Base-by-base conservation (phyloP, 2,797 vertebrate species). In the Echeneis naucrates region DNA sequence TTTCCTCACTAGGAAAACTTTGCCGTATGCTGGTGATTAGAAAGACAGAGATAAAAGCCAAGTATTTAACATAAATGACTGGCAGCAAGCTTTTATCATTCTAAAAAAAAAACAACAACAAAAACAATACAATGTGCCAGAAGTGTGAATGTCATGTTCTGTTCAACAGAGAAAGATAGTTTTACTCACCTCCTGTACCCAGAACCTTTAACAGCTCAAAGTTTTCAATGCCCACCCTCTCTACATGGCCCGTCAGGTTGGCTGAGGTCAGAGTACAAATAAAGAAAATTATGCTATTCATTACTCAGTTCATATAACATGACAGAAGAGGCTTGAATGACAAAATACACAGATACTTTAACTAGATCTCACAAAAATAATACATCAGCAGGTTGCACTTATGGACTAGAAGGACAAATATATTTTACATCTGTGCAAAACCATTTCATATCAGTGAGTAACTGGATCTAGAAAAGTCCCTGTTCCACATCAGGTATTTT, bases 161-260 rank as follows among this genome's bases (percentile, higher is more conserved):
- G 17, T 40, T 61, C 26, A 37, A 73, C 8, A 65, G 4, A n/a
- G 8, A 14, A 32, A 8, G 10, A 35, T 16, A 8, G 17, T 8
- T 55, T 47, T 26, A 89, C 96, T 96, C 93, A 99, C 98, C 98
- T 94, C 98, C 98, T 67, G 98, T 99, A 89, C 98, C 98, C 75
- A 99, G 93, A 68, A 99, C 98, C 88, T 99, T 99, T 65, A 99
- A 89, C 1, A 99, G 95, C 90, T 99, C 98, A 77, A 99, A 99
- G 92, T 99, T 99, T 93, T 99, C 97, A 78, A 99, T 99, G 81
- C 98, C 98, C 85, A 99, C 98, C 75, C 97, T 96, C 93, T 99
- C 98, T 47, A 97, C 94, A 48, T 99, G 96, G 84, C 98, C 98
- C 9, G 98, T 99, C 91, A 99, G 92, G 91, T 99, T 99, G 76